Percentiles rank a stretch among this genome's conserved stretches.
These are phyloP conservation scores for Papilio polytes DNA, from an alignment of 1,140 invertebrate genomes.

Conservation along the genomic window DNA sequence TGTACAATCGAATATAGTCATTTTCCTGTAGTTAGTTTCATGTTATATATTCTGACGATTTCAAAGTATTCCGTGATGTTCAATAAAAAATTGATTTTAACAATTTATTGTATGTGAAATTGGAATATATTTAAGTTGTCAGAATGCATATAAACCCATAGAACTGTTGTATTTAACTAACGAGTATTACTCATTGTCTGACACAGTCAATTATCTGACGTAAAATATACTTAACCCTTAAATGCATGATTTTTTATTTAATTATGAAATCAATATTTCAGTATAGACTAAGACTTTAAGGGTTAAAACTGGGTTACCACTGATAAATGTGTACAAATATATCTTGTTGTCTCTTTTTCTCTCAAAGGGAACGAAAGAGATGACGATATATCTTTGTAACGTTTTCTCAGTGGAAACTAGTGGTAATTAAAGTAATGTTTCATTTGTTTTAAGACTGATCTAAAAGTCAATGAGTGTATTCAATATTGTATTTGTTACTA, in stretches of 20 bases:
- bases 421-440: not conserved
- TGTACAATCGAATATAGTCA: not conserved
- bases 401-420: not conserved
- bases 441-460: not conserved
- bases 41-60: not conserved
- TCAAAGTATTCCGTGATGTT: not conserved
- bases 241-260: no score
- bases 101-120: not conserved
- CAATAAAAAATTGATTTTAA: not conserved
- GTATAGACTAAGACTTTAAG: no score
- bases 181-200: not conserved
- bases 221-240: not conserved
- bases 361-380: not conserved
- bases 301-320: not conserved
- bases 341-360: not conserved
- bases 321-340: not conserved
- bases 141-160: not conserved
- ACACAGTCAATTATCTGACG: not conserved
- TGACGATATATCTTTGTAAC: not conserved
- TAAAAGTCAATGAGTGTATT: slow-evolving; percentile 9
- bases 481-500: not conserved
- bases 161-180: not conserved
- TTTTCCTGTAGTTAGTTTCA: not conserved
- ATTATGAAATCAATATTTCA: no score
- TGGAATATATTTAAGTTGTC: not conserved